Evolutionary conservation across 2,888 invertebrate species (phyloP), one percentile per base, ranked within the genome.

Genomic region (Melipona bicolor): DNA sequence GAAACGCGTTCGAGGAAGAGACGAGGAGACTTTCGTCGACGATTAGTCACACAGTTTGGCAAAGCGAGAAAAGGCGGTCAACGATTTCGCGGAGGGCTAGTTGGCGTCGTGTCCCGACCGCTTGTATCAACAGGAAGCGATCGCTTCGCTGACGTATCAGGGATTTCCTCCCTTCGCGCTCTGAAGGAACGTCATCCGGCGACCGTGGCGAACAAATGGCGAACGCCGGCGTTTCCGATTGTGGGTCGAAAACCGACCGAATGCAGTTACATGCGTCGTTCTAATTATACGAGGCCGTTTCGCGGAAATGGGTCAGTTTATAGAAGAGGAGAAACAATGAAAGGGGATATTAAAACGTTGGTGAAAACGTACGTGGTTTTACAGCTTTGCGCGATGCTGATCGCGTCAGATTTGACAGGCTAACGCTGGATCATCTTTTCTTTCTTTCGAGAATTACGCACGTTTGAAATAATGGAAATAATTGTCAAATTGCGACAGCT

Each of bases 51-150:
- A 50, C 80, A 36, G 70, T 88, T 79, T 83, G 79, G 80, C 86
- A 87, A 70, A 72, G 56, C 59, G 82, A 79, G 88, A 85, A 88
- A 90, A 89, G 81, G 78, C 83, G 90, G 90, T 81, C 87, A 88
- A 81, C 83, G 89, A 81, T 89, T 84, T 79, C 78, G 80, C 80
- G 87, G 82, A 85, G 84, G 77, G 80, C 79, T 80, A 84, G 74
- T 89, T 90, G 88, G 84, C 89, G 89, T 27, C 69, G 81, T 64
- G 56, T 69, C 56, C 50, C 50, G 64, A 69, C 61, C 24, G 59
- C 54, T 69, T 62, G 27, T 65, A 74, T 73, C 64, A 69, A 68
- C 77, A 67, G 84, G 79, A 83, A 83, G 56, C 59, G 61, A 77
- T 59, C 75, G 32, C 27, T 3, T 49, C n/a, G 70, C 27, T 89